phyloP scores from a whole-genome alignment of 2,888 invertebrate species.

The Orchesellides sinensis region DNA sequence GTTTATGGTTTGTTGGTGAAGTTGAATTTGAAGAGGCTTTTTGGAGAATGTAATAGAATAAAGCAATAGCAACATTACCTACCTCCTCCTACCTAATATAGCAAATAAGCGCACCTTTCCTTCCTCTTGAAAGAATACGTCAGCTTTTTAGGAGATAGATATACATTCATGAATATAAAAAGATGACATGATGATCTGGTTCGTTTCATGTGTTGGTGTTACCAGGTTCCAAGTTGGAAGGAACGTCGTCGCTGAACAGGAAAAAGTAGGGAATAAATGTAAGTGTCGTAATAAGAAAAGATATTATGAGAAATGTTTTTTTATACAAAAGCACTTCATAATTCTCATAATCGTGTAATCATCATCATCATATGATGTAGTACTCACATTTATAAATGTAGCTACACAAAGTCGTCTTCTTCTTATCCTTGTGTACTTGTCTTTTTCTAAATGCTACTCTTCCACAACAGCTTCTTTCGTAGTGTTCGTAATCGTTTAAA shows the following conservation, averaged over 20 bases:
- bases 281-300: constrained; percentile 50
- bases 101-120: constrained; percentile 54
- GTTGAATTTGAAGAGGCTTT: constrained; percentile 41
- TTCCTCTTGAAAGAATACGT: constrained; percentile 31
- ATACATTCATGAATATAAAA: neutral
- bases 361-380: constrained; percentile 23
- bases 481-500: no score
- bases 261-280: constrained; percentile 40
- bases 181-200: neutral
- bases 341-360: constrained; percentile 40
- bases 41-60: constrained; percentile 23
- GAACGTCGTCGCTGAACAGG: constrained; percentile 44
- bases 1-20: constrained; percentile 54
- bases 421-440: no score
- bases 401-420: neutral
- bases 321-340: constrained; percentile 47
- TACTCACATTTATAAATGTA: neutral
- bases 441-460: no score
- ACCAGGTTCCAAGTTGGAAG: constrained; percentile 22
- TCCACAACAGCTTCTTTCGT: no score
- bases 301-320: constrained; percentile 46
- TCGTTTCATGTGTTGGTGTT: neutral
- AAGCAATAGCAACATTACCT: no score
- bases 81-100: no score
- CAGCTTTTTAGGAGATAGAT: constrained; percentile 13